phyloP scores from a whole-genome alignment of 2,888 invertebrate species.

The Lumbricus terrestris region DNA sequence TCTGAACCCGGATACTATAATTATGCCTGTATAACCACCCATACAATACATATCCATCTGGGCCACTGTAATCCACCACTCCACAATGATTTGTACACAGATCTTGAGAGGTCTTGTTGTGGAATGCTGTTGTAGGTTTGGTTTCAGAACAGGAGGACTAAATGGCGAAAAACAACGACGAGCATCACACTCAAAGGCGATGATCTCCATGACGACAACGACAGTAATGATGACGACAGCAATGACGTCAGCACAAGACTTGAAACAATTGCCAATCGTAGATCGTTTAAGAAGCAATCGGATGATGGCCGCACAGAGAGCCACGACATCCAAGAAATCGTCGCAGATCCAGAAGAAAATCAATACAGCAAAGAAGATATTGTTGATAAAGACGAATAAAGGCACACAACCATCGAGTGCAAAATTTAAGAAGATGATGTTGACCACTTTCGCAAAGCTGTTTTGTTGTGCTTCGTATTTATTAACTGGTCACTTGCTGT shows the following conservation, averaged over 20 bases:
- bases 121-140: neutral
- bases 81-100: no score
- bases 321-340: neutral
- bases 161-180: conserved; percentile 3
- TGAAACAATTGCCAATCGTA: neutral
- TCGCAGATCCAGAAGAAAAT: neutral
- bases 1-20: no score
- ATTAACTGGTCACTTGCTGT: no score
- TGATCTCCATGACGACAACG: neutral
- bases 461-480: no score
- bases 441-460: neutral
- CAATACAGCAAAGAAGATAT: neutral
- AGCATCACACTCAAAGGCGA: neutral
- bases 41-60: neutral
- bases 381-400: neutral
- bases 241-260: neutral
- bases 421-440: neutral
- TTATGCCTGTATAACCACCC: neutral
- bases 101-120: neutral
- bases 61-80: no score
- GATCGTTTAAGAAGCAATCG: neutral
- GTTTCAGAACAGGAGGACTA: neutral
- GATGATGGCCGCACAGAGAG: neutral
- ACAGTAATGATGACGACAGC: neutral
- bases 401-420: neutral